Evolutionary conservation across 2,797 vertebrate genomes (phyloP).

Genomic region (Adrianichthys oophorus): DNA sequence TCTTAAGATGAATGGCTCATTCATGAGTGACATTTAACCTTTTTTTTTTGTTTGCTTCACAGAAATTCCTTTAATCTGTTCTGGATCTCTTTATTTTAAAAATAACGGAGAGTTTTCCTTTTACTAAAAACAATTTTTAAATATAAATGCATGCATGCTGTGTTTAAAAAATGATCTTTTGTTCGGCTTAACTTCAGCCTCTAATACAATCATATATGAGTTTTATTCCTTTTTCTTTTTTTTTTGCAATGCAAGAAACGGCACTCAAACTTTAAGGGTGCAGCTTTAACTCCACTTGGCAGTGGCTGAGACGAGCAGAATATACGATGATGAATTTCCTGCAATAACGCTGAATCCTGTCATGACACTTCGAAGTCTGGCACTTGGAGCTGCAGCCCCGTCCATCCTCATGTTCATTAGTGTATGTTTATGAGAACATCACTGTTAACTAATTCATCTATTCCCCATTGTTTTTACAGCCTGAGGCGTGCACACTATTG

Average conservation of each 20-base stretch:
- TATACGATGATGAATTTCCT: neutral
- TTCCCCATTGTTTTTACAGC: conserved; percentile 17
- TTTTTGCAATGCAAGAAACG: neutral
- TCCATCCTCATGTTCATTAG: conserved; percentile 33
- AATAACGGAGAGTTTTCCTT: too few species aligned
- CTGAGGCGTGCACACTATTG: conserved; percentile 19
- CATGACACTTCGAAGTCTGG: too few species aligned
- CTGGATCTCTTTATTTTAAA: too few species aligned
- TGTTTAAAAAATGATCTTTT: neutral
- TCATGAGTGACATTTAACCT: neutral
- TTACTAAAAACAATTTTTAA: too few species aligned
- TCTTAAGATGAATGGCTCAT: neutral
- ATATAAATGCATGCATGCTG: neutral
- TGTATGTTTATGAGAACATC: conserved; percentile 30
- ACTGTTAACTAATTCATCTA: conserved; percentile 23
- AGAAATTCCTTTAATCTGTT: too few species aligned
- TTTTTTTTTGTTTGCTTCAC: neutral
- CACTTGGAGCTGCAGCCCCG: conserved; percentile 2
- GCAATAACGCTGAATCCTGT: neutral
- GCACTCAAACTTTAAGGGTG: conserved; percentile 1
- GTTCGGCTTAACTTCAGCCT: neutral
- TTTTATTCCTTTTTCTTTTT: neutral
- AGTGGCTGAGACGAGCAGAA: conserved; percentile 1
- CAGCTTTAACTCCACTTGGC: neutral
- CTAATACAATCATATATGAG: neutral